Conservation (phyloP, 2,113 vertebrate species). For the Caranx melampygus region DNA sequence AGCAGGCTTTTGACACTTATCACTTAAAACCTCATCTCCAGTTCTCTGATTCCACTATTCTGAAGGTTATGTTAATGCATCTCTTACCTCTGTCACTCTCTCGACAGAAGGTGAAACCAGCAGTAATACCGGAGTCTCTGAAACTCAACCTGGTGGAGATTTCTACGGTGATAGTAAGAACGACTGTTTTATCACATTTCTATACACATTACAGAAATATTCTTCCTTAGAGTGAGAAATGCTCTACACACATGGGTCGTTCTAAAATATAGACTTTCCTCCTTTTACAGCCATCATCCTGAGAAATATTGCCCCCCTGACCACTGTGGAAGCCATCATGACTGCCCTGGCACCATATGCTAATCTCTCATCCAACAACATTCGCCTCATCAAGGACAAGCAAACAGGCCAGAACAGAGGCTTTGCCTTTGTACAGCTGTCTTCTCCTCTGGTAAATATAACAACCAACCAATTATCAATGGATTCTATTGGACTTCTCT, state of each 20-base stretch:
- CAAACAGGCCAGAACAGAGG: constrained; percentile 98
- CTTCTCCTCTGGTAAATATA: constrained; percentile 92
- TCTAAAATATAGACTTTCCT: constrained; percentile 6
- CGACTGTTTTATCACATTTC: background rate
- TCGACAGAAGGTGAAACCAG: constrained; percentile 88
- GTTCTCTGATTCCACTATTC: constrained; percentile 6
- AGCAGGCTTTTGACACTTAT: background rate
- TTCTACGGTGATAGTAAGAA: constrained; percentile 98
- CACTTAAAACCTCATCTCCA: constrained; percentile 4
- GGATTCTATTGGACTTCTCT: background rate
- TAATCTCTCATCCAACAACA: constrained; percentile 94
- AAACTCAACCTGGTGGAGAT: constrained; percentile 90
- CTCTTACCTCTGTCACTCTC: constrained; percentile 63
- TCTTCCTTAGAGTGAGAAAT: background rate
- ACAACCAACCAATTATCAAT: background rate
- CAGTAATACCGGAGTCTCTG: constrained; percentile 87
- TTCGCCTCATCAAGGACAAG: constrained; percentile 98
- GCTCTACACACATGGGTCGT: background rate
- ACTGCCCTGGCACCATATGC: constrained; percentile 94
- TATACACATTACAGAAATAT: background rate
- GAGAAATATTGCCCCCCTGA: constrained; percentile 94
- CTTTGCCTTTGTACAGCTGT: constrained; percentile 97
- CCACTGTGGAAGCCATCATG: constrained; percentile 96
- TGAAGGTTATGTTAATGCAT: constrained; percentile 40
- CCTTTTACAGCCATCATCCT: constrained; percentile 91